Conservation (phyloP, 2,888 invertebrate genomes). For the Stictocephala bisonia region DNA sequence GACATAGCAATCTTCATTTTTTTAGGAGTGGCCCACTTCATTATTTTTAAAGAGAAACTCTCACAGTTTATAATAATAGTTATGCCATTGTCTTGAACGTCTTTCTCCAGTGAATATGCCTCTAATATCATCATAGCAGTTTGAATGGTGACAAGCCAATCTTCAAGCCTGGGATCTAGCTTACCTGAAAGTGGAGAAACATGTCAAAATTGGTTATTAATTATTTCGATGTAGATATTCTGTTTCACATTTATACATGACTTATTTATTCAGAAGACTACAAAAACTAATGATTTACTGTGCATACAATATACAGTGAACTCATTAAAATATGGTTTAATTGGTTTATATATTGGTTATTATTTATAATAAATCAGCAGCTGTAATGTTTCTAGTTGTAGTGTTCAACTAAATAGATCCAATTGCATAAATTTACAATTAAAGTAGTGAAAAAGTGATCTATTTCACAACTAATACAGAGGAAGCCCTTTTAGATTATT, state of each 20-base stretch:
- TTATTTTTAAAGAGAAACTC: conserved; percentile 65
- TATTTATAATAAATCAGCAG: too few species aligned
- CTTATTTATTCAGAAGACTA: neutral
- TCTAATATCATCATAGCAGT: conserved; percentile 69
- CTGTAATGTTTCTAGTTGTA: too few species aligned
- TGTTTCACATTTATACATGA: neutral
- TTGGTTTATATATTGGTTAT: too few species aligned
- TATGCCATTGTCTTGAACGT: conserved; percentile 69
- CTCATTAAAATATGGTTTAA: neutral
- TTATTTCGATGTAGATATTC: neutral
- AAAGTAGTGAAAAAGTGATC: too few species aligned
- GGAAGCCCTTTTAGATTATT: too few species aligned
- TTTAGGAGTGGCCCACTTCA: conserved; percentile 55
- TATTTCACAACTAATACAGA: too few species aligned
- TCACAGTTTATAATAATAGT: conserved; percentile 63
- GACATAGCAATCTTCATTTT: conserved; percentile 51
- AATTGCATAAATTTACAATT: too few species aligned
- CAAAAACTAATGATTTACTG: neutral
- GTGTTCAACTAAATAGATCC: too few species aligned
- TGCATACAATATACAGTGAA: neutral
- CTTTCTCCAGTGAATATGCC: conserved; percentile 68
- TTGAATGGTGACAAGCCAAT: conserved; percentile 68
- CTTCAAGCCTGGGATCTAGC: conserved; percentile 66
- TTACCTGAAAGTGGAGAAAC: conserved; percentile 62
- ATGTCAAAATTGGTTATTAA: neutral